phyloP scores from a whole-genome alignment of 1,140 invertebrate species.

The Drosophila ironensis region DNA sequence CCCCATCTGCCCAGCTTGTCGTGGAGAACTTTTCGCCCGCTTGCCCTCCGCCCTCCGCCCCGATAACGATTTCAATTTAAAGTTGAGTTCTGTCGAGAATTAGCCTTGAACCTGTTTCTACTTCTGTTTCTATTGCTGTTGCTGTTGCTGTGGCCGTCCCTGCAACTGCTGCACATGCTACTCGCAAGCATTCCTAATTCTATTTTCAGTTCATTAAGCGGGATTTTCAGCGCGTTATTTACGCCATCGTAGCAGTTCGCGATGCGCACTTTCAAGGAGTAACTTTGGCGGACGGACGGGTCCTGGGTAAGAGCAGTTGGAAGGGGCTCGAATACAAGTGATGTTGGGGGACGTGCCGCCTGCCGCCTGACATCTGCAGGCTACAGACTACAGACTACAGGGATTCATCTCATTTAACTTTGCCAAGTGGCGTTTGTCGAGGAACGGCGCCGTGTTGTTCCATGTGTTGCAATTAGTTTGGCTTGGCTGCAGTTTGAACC shows the following conservation, averaged over 20 bases:
- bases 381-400: too few species aligned
- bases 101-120: conserved; percentile 54
- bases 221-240: conserved; percentile 67
- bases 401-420: conserved; percentile 64
- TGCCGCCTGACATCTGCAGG: too few species aligned
- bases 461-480: conserved; percentile 67
- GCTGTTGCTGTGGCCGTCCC: too few species aligned
- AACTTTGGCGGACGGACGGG: conserved; percentile 15
- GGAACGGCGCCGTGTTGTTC: conserved; percentile 29
- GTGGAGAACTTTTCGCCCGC: conserved; percentile 24
- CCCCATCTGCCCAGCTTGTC: too few species aligned
- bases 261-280: conserved; percentile 46
- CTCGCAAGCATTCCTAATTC: conserved; percentile 46
- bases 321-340: conserved; percentile 14
- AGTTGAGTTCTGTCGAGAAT: conserved; percentile 23
- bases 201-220: conserved; percentile 76
- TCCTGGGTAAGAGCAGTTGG: conserved; percentile 3
- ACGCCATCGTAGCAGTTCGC: conserved; percentile 12
- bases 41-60: not conserved
- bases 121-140: too few species aligned
- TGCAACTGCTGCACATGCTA: conserved; percentile 34
- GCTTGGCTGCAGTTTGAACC: conserved; percentile 20
- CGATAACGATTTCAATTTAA: conserved; percentile 26
- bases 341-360: conserved; percentile 22
- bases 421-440: conserved; percentile 43